Evolutionary conservation across 2,888 invertebrate genomes (phyloP), one percentile per base, ranked within the genome.

Genomic region (Pseudococcus jackbeardsleyi): DNA sequence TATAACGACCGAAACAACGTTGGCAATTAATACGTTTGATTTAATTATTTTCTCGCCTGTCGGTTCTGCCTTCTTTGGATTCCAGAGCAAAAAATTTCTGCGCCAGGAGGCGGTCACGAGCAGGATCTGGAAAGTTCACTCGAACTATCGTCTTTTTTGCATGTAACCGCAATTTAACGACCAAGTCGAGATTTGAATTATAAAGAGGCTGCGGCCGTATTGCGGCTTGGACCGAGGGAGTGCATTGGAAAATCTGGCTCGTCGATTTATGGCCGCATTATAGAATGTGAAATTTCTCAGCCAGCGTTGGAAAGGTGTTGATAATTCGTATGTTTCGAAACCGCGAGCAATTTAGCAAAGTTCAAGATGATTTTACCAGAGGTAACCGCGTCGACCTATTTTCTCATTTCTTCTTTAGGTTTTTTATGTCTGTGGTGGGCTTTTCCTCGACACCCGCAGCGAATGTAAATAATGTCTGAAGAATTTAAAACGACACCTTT

Each of bases 131-230:
- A 33, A 33, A 72, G 26, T 33, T 33, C 72, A 72, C 72, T 39
- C 33, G 11, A 33, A 9, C 42, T 26, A 11, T 11, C 68, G 11
- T n/a, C 33, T 4, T 33, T 33, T 17, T 72, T 17, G 42, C 42
- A 42, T 42, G 72, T 33, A 33, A 72, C 72, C 72, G 33, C 72
- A 72, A 72, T 72, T 72, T 72, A 72, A 72, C 72, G 72, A 72
- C 72, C 72, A 6, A 72, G 33, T 33, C 33, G 26, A 72, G 72
- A 72, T 72, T 72, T 72, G 72, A 72, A 72, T 72, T 72, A 72
- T 72, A 72, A 72, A 72, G 72, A 72, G 72, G 72, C 33, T 72
- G 72, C 9, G 72, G 33, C 72, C 33, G 72, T 72, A 33, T 72
- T 72, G 72, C 72, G 33, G 72, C 72, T 12, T 2, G 5, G 17